Conservation (phyloP, 2,888 invertebrate species). For the Ectobius pallidus region DNA sequence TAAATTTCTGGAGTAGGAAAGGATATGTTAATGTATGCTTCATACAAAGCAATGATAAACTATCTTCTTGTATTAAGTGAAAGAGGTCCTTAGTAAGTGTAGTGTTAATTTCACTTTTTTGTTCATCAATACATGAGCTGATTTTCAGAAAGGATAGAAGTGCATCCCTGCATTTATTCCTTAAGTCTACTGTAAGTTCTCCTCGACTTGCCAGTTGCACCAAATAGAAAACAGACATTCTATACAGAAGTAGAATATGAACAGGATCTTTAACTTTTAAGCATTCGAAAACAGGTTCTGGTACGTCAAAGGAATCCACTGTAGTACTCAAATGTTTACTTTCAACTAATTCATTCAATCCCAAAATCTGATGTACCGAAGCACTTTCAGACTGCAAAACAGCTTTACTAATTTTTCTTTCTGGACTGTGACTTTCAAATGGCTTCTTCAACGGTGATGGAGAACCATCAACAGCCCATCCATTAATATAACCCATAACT, state of each 20-base stretch:
- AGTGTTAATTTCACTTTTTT: background rate
- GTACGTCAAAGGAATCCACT: background rate
- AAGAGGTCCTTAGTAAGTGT: background rate
- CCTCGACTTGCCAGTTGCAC: constrained; percentile 48
- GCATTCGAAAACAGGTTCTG: background rate
- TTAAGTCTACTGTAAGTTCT: constrained; percentile 45
- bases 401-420: constrained; percentile 56
- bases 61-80: background rate
- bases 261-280: background rate
- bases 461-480: constrained; percentile 46
- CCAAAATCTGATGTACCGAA: constrained; percentile 53
- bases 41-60: constrained; percentile 46
- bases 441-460: constrained; percentile 53
- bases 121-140: background rate
- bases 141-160: constrained; percentile 38
- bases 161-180: constrained; percentile 46
- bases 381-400: constrained; percentile 55
- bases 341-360: constrained; percentile 33
- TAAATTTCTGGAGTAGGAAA: constrained; percentile 53
- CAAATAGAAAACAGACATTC: constrained; percentile 53
- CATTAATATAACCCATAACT: constrained; percentile 13
- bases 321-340: background rate
- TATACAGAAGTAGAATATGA: constrained; percentile 56
- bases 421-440: constrained; percentile 51
- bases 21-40: constrained; percentile 55